Base-by-base conservation (phyloP, 2,888 invertebrate genomes). In the Cantharis rustica region DNA sequence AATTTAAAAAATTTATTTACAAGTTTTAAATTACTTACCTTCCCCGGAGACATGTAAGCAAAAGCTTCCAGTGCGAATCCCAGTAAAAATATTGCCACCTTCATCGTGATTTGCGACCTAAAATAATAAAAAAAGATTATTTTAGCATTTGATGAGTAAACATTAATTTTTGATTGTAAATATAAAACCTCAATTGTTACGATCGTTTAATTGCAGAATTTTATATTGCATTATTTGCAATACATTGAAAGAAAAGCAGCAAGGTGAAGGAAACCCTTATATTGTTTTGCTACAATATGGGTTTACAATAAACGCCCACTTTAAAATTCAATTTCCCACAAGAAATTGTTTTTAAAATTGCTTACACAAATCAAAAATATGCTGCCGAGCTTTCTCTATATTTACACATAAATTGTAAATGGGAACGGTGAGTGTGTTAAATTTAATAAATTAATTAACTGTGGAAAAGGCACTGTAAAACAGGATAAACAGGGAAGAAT, bases 41-140 rank as follows among this genome's bases (percentile, higher is more conserved):
- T 88, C 74, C 84, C 87, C 63, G 84, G 79, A 23, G 88, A 86
- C 27, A 87, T 82, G 80, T 88, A 88, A 72, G 85, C 86, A 61
- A 84, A 81, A 20, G 85, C 83, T 68, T 84, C 85, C 17, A 85
- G 78, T 71, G 83, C 71, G 31, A 78, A 77, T 71, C 81, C 80
- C 72, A 81, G 78, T 17, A 85, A 71, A 23, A 86, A 71, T 61
- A 85, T 69, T 61, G 81, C 77, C 63, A 83, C 70, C 78, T 84
- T 84, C 85, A 85, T 85, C 66, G 71, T 78, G 72, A 72, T 47
- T 31, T 61, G 26, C 75, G 77, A 80, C 79, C 78, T 80, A 69
- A 61, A 66, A 64, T 17, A 27, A 61, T 2, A 72, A 31, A 62
- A 9, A 23, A 23, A n/a, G n/a, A n/a, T n/a, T n/a, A n/a, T n/a